Conservation (phyloP, 2,113 vertebrate genomes). For the Herpetotheres cachinnans region DNA sequence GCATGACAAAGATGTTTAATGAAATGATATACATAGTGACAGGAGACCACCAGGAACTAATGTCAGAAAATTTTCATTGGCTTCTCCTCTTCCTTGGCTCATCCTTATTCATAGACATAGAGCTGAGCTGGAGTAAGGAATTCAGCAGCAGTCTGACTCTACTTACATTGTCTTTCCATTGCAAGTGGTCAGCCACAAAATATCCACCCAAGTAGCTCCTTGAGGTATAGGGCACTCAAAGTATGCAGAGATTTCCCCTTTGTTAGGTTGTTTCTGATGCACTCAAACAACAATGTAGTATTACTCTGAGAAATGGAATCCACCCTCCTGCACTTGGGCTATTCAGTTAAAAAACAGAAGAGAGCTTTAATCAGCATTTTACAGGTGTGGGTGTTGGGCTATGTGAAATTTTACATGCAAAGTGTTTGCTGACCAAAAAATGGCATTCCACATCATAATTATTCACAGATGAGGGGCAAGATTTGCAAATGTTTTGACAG, state of each 20-base stretch:
- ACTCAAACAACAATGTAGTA: neutral
- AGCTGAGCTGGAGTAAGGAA: neutral
- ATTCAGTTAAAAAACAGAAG: neutral
- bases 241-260: neutral
- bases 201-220: neutral
- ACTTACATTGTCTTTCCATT: neutral
- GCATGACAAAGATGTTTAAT: slow-evolving; percentile 6
- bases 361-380: neutral
- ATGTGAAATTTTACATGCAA: neutral
- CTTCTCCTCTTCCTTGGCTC: neutral
- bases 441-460: neutral
- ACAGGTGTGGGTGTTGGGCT: neutral
- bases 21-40: slow-evolving; percentile 35
- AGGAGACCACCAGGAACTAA: slow-evolving; percentile 22
- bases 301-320: neutral
- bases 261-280: neutral
- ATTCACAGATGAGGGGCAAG: neutral
- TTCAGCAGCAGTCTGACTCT: neutral
- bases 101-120: neutral
- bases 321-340: neutral
- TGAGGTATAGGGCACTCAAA: neutral
- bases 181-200: neutral
- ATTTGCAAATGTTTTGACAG: neutral
- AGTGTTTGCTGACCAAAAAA: neutral
- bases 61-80: slow-evolving; percentile 51